Conservation (phyloP, 2,888 invertebrate genomes). For the Labia minor region DNA sequence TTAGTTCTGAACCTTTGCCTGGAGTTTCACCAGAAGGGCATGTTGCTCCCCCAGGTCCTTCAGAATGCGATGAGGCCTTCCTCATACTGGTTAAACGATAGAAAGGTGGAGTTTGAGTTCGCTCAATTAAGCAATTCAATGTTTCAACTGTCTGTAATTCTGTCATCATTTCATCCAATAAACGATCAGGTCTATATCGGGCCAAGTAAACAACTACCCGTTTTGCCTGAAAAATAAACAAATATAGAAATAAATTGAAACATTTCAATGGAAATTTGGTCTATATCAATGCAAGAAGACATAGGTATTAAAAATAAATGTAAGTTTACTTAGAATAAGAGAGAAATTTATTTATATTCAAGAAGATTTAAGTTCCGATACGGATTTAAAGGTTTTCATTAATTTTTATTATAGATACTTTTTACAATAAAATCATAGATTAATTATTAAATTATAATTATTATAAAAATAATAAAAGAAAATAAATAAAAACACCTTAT, state of each 20-base stretch:
- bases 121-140: slow-evolving; percentile 86
- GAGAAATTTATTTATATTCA: too few relatives aligned
- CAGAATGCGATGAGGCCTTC: slow-evolving; percentile 76
- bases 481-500: too few relatives aligned
- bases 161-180: slow-evolving; percentile 93
- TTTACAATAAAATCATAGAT: too few relatives aligned
- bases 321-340: too few relatives aligned
- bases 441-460: too few relatives aligned
- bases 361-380: too few relatives aligned
- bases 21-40: slow-evolving; percentile 37
- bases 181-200: slow-evolving; percentile 78
- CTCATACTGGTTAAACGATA: slow-evolving; percentile 87
- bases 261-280: neutral
- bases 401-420: too few relatives aligned
- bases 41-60: slow-evolving; percentile 30
- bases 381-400: too few relatives aligned
- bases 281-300: too few relatives aligned
- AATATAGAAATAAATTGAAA: neutral
- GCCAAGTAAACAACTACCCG: slow-evolving; percentile 88
- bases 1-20: slow-evolving; percentile 45
- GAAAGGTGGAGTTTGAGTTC: slow-evolving; percentile 96
- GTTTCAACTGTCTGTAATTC: slow-evolving; percentile 96
- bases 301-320: too few relatives aligned
- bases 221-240: slow-evolving; percentile 59
- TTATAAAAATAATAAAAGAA: too few relatives aligned